Evolutionary conservation across 2,113 vertebrate species (phyloP), one percentile per base, ranked within the genome.

Genomic region (Dicrurus megarhynchus): DNA sequence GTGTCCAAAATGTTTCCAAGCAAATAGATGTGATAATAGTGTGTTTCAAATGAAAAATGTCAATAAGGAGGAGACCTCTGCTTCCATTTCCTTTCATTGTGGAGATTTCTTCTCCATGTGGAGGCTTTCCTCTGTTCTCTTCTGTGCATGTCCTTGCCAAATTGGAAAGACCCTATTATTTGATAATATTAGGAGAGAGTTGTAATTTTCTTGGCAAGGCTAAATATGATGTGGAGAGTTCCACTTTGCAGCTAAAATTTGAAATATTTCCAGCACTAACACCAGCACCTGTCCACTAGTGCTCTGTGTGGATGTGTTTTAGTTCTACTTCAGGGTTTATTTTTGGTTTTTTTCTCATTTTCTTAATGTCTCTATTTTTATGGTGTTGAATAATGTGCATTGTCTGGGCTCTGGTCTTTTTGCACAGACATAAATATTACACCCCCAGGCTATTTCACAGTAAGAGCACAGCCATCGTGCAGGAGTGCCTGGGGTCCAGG

Each of bases 11-110:
- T 7, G 6, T 73, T 92, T 76, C 73, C 81, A 94, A 76, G 91
- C 63, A 89, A 85, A 86, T 16, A 50, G 44, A 64, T 71, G 61
- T 63, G 59, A 76, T 81, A 84, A 69, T 44, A 39, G 35, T 41
- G 42, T 52, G 32, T 79, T 92, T 91, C 60, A 90, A 67, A 85
- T 64, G 23, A 87, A 88, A 94, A 81, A 69, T 57, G 14, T 68
- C 73, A 61, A 55, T 83, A 60, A 78, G 64, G 64, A 93, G 75
- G 63, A 75, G 77, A 60, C 61, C 47, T 75, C 68, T 6, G 6
- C 52, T 93, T 93, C 91, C 68, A 88, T 91, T 94, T 94, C 73
- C 90, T 96, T 75, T 88, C 82, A 87, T 88, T 96, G 77, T 95
- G 60, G 37, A 94, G 33, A 57, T 85, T 81, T 92, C 64, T 81